A percentile compares a stretch with the other conserved stretches of the same genome.
These are phyloP conservation scores for Netelia virgata DNA, from an alignment of 2,888 invertebrate species.

Conservation along the genomic window DNA sequence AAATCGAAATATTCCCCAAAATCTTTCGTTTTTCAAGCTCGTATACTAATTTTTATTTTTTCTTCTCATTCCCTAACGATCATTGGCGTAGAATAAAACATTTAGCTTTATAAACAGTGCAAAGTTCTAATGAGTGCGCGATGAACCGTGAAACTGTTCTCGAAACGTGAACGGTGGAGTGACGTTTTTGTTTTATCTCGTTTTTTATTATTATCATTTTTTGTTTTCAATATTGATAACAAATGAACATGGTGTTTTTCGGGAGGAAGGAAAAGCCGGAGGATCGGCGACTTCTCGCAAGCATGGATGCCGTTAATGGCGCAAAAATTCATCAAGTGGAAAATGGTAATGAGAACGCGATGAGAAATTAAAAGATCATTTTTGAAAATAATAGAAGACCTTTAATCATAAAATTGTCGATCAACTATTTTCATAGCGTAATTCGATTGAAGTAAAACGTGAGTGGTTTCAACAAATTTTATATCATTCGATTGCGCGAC, in stretches of 20 bases:
- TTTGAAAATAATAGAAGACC: neutral
- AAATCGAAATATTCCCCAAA: neutral
- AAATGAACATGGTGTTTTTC: constrained; percentile 79
- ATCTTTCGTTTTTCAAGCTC: neutral
- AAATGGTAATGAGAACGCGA: constrained; percentile 79
- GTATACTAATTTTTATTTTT: neutral
- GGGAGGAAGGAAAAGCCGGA: constrained; percentile 81
- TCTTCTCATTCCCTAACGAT: neutral
- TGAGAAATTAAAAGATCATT: neutral
- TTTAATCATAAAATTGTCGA: too few relatives aligned
- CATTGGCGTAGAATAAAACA: neutral
- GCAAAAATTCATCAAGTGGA: constrained; percentile 80
- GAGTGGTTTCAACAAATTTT: too few relatives aligned
- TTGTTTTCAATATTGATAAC: neutral
- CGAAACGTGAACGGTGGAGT: constrained; percentile 10
- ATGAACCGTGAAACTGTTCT: neutral
- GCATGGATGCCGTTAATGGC: constrained; percentile 81
- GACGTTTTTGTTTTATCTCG: constrained; percentile 6
- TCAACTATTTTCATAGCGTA: too few relatives aligned
- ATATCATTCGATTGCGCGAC: too few relatives aligned
- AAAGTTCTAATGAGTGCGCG: neutral
- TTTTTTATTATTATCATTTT: constrained; percentile 6
- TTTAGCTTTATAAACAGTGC: neutral
- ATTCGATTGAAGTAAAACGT: too few relatives aligned
- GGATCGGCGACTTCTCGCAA: constrained; percentile 81